Evolutionary conservation across 2,888 invertebrate genomes (phyloP), one percentile per base, ranked within the genome.

Genomic region (Alloscopus bannaensis): DNA sequence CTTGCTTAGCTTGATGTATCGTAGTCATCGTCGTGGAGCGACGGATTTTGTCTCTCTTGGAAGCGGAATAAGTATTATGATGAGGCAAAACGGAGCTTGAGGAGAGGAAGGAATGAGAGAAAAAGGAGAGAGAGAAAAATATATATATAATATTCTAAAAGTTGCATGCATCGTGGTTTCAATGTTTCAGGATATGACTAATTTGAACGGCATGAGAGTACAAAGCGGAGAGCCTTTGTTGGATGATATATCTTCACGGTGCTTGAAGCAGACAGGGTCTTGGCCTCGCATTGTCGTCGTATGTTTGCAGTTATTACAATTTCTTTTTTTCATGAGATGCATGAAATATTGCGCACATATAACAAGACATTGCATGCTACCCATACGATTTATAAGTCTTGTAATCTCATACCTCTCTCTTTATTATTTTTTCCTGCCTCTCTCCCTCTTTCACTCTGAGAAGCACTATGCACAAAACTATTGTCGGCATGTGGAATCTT

Each of bases 291-390:
- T 77, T 70, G 77, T 70, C 70, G 62, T 76, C 75, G 59, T 72
- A 59, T 69, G 76, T 76, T 76, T 76, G 77, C 69, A 77, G 70
- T 70, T 77, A 77, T 77, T 77, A 77, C 77, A 77, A 77, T 70
- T 70, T 76, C 55, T 60, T 64, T 76, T 76, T 69, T 68, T 76
- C 68, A 69, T 69, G 76, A 69, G 62, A 77, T 52, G 70, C 55
- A 77, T 77, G 77, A 77, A 77, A 70, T 77, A 77, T 77, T 77
- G 70, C 70, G 55, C 36, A 52, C 69, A 70, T 77, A 77, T 29
- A 62, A 64, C 62, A 65, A 69, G 70, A 65, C 70, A 64, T 76
- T 70, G 77, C 77, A 77, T 77, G 77, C 70, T 70, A 70, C 62
- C 77, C 64, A 77, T 64, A 77, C 77, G 69, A 77, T 77, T 77